Base-by-base conservation (phyloP, 1,140 invertebrate species). In the Zaprionus camerounensis region DNA sequence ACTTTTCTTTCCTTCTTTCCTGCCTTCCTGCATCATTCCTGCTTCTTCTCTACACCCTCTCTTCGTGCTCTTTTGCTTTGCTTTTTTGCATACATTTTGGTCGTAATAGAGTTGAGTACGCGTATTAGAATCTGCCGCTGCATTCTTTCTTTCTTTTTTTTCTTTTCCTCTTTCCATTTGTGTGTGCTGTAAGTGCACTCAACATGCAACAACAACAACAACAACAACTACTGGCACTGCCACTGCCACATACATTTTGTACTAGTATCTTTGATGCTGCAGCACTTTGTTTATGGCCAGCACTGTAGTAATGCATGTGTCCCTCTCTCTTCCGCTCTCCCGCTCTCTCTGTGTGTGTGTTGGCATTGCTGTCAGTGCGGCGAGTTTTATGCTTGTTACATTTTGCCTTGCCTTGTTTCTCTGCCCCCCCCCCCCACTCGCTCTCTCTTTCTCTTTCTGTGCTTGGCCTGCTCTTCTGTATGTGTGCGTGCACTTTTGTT, bases 401-500 rank as follows among this genome's bases (percentile, higher is more conserved):
- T 69, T 77, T 68, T 74, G 71, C 59, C 63, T 44, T 56, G 20
- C 17, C 49, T 12, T 26, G 31, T 11, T 34, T 7, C 31, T 34
- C 31, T 28, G 6, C 2, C 9, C n/a, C n/a, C n/a, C 9, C 7
- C 9, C 7, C 28, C 7, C 38, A 44, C 34, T 4, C 31, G 26
- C 44, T 36, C 41, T n/a, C 38, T 56, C n/a, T 36, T 28, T 46
- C 2, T 2, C 31, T 15, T 20, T 58, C 15, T 38, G 11, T 13
- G 38, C 20, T 31, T 69, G 53, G 20, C 55, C 44, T 20, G 62
- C 71, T 70, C 15, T 76, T 36, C 5, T 46, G 56, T 36, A 13
- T 56, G 13, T 12, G 17, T 69, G 71, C 49, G 77, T 78, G 82
- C 82, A 85, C 51, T 85, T 85, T 75, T 59, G 78, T 86, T 76